A percentile compares a stretch with the other conserved stretches of the same genome.
Evolutionary conservation across 2,888 invertebrate species (phyloP).

Genomic region (Melanophora roralis): DNA sequence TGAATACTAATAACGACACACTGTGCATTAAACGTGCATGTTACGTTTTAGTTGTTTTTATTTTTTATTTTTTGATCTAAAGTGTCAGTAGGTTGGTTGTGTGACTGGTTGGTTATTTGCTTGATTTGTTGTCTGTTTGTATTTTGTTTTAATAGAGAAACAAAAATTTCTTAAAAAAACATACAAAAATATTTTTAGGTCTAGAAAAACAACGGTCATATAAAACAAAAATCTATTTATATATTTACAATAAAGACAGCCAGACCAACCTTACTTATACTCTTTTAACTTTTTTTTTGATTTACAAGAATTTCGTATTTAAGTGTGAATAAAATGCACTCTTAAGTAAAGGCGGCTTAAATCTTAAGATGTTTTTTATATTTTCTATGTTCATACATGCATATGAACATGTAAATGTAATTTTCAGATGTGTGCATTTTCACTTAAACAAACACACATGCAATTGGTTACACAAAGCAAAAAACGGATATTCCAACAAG

Average conservation of each 20-base stretch:
- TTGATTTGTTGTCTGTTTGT: conserved; percentile 48
- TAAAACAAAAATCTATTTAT: conserved; percentile 24
- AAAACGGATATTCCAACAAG: conserved; percentile 61
- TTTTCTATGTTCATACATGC: background rate
- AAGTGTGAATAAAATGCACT: conserved; percentile 58
- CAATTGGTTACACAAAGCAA: background rate
- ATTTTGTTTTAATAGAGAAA: conserved; percentile 34
- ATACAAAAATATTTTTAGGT: conserved; percentile 27
- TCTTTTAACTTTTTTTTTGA: background rate
- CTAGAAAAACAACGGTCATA: conserved; percentile 23
- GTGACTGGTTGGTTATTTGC: conserved; percentile 56
- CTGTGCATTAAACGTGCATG: conserved; percentile 56
- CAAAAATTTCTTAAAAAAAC: conserved; percentile 3
- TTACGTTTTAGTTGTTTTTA: conserved; percentile 43
- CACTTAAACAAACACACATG: conserved; percentile 8
- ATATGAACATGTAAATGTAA: no score
- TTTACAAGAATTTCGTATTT: conserved; percentile 45
- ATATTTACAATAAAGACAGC: conserved; percentile 28
- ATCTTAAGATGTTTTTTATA: conserved; percentile 55
- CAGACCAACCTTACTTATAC: background rate
- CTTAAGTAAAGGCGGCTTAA: conserved; percentile 56
- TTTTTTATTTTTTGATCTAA: conserved; percentile 29
- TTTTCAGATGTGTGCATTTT: background rate
- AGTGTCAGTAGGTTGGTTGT: conserved; percentile 59
- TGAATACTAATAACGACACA: conserved; percentile 27